Conservation (phyloP, 2,888 invertebrate genomes). For the Hybos culiciformis region DNA sequence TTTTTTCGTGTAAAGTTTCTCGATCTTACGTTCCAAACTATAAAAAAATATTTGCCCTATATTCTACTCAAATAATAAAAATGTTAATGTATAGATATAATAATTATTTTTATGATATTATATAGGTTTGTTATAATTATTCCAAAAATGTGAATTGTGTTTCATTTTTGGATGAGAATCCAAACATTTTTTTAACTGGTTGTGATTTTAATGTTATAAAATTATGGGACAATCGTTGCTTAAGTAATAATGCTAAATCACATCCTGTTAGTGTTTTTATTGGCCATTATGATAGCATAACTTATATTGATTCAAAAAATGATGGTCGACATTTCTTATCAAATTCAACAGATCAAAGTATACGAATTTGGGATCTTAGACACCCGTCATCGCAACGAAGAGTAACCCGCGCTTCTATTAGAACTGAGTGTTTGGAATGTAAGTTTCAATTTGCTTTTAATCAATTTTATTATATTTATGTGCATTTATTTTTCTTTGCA, state of each 20-base stretch:
- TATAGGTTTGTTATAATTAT: conserved; percentile 51
- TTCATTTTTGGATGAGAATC: conserved; percentile 59
- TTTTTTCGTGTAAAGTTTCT: too few species aligned
- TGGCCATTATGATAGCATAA: conserved; percentile 72
- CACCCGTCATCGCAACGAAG: conserved; percentile 23
- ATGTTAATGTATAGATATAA: too few species aligned
- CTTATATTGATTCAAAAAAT: conserved; percentile 62
- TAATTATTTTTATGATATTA: background rate
- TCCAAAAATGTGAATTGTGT: conserved; percentile 67
- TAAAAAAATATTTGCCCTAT: too few species aligned
- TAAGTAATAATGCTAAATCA: conserved; percentile 52
- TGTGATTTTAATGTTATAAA: conserved; percentile 65
- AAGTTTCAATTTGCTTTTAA: conserved; percentile 36
- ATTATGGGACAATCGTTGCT: conserved; percentile 67
- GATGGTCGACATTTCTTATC: conserved; percentile 68
- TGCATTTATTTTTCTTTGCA: conserved; percentile 18
- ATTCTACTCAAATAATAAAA: too few species aligned
- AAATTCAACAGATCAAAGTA: conserved; percentile 77
- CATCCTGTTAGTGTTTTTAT: conserved; percentile 56
- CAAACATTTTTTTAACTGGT: conserved; percentile 65
- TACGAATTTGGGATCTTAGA: conserved; percentile 76
- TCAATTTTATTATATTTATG: too few species aligned
- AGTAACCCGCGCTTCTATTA: conserved; percentile 14
- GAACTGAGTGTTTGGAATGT: conserved; percentile 16
- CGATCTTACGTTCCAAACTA: too few species aligned